Base-by-base conservation (phyloP, 2,888 invertebrate genomes). In the Acleris literana region DNA sequence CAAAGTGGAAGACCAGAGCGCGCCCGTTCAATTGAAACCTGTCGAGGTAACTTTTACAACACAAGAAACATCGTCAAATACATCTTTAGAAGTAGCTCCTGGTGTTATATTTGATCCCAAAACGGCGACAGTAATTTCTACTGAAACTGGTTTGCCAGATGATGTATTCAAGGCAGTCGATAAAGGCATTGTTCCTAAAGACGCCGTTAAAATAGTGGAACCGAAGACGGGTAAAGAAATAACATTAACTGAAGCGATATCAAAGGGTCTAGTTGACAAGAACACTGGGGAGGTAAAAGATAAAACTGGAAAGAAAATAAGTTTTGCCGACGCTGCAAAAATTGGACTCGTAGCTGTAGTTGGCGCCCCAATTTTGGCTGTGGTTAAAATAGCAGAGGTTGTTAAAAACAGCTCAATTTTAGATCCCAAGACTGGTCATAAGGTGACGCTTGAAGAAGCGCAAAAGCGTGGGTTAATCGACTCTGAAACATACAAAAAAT, bases 21-120 rank as follows among this genome's bases (percentile, higher is more conserved):
- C 11, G 43, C 64, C 68, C 17, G 2, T 59, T 25, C 70, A 70
- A 57, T 57, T 59, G 5, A 69, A 33, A 44, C 52, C 33, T 7
- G 56, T 65, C 22, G 68, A 71, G 63, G 58, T 25, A 39, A 48
- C 46, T 20, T 39, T 62, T 3, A 62, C 13, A 4, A 22, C 63
- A 25, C 62, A 69, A 29, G 61, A 63, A 43, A 52, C 62, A 57
- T 68, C 69, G 60, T 43, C 68, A 9, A 48, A 64, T 9, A 71
- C 95, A 77, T 95, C 95, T 0, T 78, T 96, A n/a, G 95, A 96
- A 88, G 93, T 96, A 51, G 92, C 94, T 33, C 94, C 95, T 1
- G 96, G 95, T 17, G 91, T 96, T 13, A 95, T 96, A 73, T 97
- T 95, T 79, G 96, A 97, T 86, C 96, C 97, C 0, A 93, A 95